These are phyloP conservation scores for Glaucomys volans DNA, from an alignment of 2,113 vertebrate genomes.

Conservation along the genomic window DNA sequence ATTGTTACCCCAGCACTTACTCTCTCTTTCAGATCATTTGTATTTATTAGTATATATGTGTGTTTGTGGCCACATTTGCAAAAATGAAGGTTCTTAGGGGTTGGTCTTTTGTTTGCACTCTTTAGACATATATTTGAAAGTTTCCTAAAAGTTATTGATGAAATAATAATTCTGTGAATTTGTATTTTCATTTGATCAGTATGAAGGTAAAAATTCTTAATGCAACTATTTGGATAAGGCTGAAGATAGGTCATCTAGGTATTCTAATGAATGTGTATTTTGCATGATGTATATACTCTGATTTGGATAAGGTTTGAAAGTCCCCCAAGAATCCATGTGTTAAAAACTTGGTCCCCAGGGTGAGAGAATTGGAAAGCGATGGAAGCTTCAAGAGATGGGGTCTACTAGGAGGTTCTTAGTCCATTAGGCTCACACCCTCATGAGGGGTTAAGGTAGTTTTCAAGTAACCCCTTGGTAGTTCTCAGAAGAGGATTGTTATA, in stretches of 20 bases:
- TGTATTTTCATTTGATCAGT: neutral
- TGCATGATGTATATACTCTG: neutral
- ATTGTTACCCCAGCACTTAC: neutral
- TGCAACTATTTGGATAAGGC: neutral
- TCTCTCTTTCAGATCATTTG: neutral
- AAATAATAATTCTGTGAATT: neutral
- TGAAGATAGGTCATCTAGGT: neutral
- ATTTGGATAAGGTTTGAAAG: neutral
- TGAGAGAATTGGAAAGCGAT: too few species aligned
- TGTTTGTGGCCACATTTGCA: neutral
- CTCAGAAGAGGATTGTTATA: neutral
- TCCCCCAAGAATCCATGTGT: neutral
- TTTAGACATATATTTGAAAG: too few species aligned
- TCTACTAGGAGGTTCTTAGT: too few species aligned
- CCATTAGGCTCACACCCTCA: accelerated
- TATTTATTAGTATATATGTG: neutral
- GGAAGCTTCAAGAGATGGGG: neutral
- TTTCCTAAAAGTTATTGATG: neutral
- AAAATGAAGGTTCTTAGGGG: neutral
- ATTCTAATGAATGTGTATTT: neutral
- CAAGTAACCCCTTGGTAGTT: neutral
- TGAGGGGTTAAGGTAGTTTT: neutral
- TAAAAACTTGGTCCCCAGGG: neutral
- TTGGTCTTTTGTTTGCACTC: neutral
- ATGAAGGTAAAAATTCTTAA: neutral